Evolutionary conservation across 2,888 invertebrate genomes (phyloP), one percentile per base, ranked within the genome.

Genomic region (Venustoraphidia nigricollis): DNA sequence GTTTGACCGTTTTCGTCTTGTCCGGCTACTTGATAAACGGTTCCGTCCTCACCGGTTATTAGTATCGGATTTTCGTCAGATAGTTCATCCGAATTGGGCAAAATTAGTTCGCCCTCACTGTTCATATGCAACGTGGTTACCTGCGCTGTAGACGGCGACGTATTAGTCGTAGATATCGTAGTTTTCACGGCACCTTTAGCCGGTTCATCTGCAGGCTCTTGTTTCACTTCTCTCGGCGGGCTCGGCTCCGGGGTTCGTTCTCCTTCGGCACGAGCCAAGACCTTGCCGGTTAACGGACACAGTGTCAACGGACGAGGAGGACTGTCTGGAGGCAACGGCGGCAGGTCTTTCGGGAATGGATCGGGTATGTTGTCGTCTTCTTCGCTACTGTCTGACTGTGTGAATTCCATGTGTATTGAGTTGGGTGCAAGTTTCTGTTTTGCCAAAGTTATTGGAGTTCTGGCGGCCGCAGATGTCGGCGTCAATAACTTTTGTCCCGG

Each of bases 41-140:
- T 79, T n/a, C 89, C 88, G 59, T 89, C 88, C 56, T 88, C 88
- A 0, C 87, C 87, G 0, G 86, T 80, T 39, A 88, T 86, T 59
- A 87, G 77, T 52, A 88, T 76, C 11, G 87, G 79, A 51, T 78
- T 73, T 34, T 79, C 75, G 3, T 57, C 56, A 43, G 66, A 52
- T 47, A 59, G 55, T 35, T 62, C 62, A 9, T 60, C 60, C 0
- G 57, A 60, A 5, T 62, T 61, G 41, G 70, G 66, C 35, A 72
- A 59, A 49, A 75, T 63, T 27, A 76, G 75, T 45, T 79, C 79
- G 56, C 80, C 79, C 38, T 75, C 68, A 52, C 73, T 73, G n/a
- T 71, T 69, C 50, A 73, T 73, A 35, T 69, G 68, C 53, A 73
- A 72, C 34, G 69, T 63, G 53, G 72, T 69, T 48, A 66, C 58